phyloP scores from a whole-genome alignment of 1,140 invertebrate genomes.

The Neelides sp. region DNA sequence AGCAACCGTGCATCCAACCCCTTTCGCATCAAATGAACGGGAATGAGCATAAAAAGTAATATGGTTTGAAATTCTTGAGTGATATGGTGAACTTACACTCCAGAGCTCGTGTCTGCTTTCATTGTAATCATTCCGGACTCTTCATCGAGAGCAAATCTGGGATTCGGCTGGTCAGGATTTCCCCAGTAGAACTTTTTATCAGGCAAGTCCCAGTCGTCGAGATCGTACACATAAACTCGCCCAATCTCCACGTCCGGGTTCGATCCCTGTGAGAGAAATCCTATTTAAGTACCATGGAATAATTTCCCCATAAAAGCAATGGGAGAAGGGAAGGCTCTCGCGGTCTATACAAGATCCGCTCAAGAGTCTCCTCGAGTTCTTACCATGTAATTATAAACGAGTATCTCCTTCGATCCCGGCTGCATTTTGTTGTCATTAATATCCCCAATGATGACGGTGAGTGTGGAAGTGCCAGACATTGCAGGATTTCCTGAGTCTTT shows the following conservation, averaged over 20 bases:
- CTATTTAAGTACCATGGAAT: background rate
- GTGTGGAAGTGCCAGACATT: constrained; percentile 85
- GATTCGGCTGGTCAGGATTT: constrained; percentile 52
- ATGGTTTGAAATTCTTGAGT: background rate
- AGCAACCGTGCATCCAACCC: background rate
- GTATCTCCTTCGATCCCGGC: constrained; percentile 87
- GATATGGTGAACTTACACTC: constrained; percentile 41
- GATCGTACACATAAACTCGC: constrained; percentile 85
- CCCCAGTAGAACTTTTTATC: constrained; percentile 96
- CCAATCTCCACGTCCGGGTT: constrained; percentile 86
- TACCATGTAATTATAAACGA: constrained; percentile 86
- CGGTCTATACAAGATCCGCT: background rate
- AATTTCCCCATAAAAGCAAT: background rate
- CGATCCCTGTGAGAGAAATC: constrained; percentile 52
- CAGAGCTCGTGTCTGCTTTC: constrained; percentile 76
- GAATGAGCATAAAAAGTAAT: background rate
- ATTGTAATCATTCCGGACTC: constrained; percentile 91
- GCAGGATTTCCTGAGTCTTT: constrained; percentile 75
- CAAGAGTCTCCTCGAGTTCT: too few relatives aligned
- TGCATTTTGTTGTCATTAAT: constrained; percentile 96
- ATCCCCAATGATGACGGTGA: constrained; percentile 75
- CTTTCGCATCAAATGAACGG: constrained; percentile 9
- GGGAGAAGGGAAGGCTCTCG: background rate
- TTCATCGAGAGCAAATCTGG: constrained; percentile 72
- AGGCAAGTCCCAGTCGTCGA: constrained; percentile 93